phyloP scores from a whole-genome alignment of 2,113 vertebrate genomes.

The Anhinga rufa region DNA sequence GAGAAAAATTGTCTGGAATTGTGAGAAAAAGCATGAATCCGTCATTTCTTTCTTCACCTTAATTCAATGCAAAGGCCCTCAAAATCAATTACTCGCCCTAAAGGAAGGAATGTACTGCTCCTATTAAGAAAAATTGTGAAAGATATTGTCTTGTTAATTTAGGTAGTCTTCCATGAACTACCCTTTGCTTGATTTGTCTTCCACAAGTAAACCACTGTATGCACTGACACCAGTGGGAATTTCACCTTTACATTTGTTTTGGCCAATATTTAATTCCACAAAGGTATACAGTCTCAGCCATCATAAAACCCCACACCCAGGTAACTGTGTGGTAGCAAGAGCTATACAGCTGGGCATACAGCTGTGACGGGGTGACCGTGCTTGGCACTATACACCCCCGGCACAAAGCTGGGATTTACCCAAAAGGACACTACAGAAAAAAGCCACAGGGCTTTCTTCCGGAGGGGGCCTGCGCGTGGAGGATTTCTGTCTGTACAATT shows the following conservation, averaged over 20 bases:
- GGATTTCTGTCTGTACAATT: not conserved
- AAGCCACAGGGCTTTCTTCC: rapidly evolving
- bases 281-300: not conserved
- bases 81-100: not conserved
- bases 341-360: rapidly evolving
- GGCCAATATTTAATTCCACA: not conserved
- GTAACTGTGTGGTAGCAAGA: not conserved
- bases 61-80: not conserved
- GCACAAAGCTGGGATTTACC: not conserved
- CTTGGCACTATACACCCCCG: too few species aligned
- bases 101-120: not conserved
- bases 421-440: not conserved
- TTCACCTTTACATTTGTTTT: not conserved
- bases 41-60: not conserved
- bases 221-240: not conserved
- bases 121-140: not conserved
- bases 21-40: not conserved
- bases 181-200: not conserved
- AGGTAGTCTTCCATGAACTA: not conserved
- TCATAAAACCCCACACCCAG: not conserved
- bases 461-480: not conserved
- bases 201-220: not conserved
- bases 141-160: not conserved
- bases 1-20: not conserved
- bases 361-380: not conserved